Percentiles rank a stretch among this genome's conserved stretches.
Conservation (phyloP, 2,888 invertebrate species). For the Eilema depressum region DNA sequence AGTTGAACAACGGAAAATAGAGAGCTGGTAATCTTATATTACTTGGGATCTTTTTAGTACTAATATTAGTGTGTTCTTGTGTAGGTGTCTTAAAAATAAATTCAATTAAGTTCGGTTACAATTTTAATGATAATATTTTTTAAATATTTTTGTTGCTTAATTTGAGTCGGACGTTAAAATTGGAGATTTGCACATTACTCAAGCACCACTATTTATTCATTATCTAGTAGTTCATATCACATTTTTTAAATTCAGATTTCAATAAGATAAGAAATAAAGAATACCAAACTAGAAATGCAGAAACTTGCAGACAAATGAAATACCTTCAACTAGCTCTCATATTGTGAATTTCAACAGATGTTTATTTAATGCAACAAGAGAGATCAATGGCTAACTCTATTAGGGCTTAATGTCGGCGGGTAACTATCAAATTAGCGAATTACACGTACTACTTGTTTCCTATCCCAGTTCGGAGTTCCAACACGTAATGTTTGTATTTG, state of each 20-base stretch:
- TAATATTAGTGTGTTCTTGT: slow-evolving; percentile 10
- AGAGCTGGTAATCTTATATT: slow-evolving; percentile 33
- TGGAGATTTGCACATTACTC: too few species aligned
- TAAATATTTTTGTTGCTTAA: too few species aligned
- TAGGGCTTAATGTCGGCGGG: slow-evolving; percentile 38
- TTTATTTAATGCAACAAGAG: slow-evolving; percentile 9
- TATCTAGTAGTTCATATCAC: too few species aligned
- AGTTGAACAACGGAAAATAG: slow-evolving; percentile 35
- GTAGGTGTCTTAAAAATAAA: too few species aligned
- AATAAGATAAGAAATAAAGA: too few species aligned
- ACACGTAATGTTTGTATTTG: slow-evolving; percentile 66
- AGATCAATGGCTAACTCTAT: slow-evolving; percentile 49
- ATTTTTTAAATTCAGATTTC: too few species aligned
- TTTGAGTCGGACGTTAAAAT: too few species aligned
- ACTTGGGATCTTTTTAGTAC: slow-evolving; percentile 23
- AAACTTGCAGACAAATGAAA: not conserved
- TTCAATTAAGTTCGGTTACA: too few species aligned
- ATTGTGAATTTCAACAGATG: not conserved
- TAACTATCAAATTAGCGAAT: slow-evolving; percentile 54
- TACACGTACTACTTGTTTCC: slow-evolving; percentile 48
- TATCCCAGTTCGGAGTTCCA: slow-evolving; percentile 50
- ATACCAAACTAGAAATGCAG: not conserved
- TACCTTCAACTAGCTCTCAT: not conserved
- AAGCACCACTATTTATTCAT: too few species aligned
- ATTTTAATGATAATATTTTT: too few species aligned